phyloP scores from a whole-genome alignment of 2,888 invertebrate genomes.

The Rhaphigaster nebulosa region DNA sequence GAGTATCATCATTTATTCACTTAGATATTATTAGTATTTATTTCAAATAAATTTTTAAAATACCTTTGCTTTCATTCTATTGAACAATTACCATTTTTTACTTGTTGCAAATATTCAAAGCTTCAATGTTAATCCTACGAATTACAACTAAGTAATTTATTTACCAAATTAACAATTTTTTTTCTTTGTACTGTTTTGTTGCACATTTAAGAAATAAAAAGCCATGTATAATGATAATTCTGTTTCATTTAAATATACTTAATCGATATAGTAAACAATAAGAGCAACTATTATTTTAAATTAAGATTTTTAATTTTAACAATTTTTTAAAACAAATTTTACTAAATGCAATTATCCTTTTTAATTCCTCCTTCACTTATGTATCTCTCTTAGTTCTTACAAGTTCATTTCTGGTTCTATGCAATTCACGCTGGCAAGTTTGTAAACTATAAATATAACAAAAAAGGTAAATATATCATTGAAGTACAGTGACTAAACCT shows the following conservation, averaged over 20 bases:
- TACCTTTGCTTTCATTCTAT: background rate
- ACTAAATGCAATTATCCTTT: background rate
- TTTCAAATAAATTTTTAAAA: slow-evolving; percentile 16
- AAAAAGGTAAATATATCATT: background rate
- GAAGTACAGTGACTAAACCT: background rate
- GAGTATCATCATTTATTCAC: background rate
- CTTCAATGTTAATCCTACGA: background rate
- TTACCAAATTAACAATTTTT: background rate
- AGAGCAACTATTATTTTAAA: background rate
- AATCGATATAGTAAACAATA: background rate
- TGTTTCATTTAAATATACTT: background rate
- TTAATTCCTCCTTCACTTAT: background rate
- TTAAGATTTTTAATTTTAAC: background rate
- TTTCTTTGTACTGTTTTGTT: background rate
- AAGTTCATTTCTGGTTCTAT: background rate
- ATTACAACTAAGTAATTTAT: background rate
- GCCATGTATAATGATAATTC: background rate
- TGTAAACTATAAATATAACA: background rate
- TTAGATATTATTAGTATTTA: slow-evolving; percentile 20
- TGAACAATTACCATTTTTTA: background rate
- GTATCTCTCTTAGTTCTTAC: background rate
- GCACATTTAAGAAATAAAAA: background rate
- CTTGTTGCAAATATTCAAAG: background rate
- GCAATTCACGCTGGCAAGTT: background rate
- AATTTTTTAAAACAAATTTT: too few species aligned